Conservation (phyloP, 53 echinoderm and acorn worm species). For the Echinometra lucunter region DNA sequence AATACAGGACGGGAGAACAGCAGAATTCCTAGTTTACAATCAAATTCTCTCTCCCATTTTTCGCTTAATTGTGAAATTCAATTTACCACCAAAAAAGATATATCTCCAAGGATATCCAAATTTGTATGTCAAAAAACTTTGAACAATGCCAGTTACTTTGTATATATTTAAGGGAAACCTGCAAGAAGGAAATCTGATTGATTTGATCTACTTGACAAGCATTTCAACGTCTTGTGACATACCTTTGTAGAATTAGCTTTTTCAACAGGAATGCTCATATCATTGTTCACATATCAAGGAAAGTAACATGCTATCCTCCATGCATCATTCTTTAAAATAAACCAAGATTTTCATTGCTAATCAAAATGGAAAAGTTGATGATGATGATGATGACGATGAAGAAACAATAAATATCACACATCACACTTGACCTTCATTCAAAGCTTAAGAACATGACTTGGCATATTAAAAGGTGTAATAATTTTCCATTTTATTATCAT, state of each 20-base stretch:
- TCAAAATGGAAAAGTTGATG: neutral
- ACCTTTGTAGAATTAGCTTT: no score
- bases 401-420: neutral
- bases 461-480: neutral
- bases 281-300: no score
- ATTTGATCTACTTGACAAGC: no score
- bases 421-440: neutral
- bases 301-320: conserved; percentile 5
- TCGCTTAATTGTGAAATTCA: neutral
- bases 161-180: no score
- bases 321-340: conserved; percentile 28
- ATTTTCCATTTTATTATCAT: neutral
- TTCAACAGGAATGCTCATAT: no score
- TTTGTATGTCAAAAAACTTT: no score
- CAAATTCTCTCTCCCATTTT: neutral
- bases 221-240: no score
- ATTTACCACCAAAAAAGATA: neutral
- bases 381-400: neutral
- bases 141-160: no score
- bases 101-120: no score
- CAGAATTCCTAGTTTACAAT: conserved; percentile 5
- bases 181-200: no score
- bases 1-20: conserved; percentile 18
- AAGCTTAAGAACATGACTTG: neutral
- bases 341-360: neutral